Percentiles rank a stretch among this genome's conserved stretches.
Conservation (phyloP, 2,888 invertebrate species). For the Lasius platythorax region DNA sequence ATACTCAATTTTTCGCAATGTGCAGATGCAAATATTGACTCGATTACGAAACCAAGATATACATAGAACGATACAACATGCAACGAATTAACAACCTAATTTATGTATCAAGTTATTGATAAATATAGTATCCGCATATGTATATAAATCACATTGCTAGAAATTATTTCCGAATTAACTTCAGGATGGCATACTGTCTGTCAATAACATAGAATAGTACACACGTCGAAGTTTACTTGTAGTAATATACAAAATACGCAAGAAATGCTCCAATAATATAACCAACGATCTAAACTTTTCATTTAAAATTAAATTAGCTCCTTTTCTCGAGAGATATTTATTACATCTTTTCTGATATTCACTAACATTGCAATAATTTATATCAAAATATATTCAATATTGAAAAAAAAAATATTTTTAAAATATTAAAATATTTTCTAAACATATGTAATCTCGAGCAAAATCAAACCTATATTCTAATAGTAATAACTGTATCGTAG, state of each 20-base stretch:
- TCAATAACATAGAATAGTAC: background rate
- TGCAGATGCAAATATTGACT: background rate
- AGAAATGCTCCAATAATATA: background rate
- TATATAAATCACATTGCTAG: background rate
- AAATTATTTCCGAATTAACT: slow-evolving; percentile 18
- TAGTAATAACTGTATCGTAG: background rate
- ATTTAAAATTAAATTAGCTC: background rate
- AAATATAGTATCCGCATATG: background rate
- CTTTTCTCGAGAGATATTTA: background rate
- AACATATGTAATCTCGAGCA: background rate
- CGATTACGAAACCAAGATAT: background rate
- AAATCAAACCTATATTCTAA: background rate
- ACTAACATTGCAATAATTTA: background rate
- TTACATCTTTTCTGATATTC: background rate
- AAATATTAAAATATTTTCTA: background rate
- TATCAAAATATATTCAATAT: background rate
- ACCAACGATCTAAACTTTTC: background rate
- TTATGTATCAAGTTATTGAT: background rate
- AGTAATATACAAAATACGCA: background rate
- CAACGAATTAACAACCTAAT: background rate
- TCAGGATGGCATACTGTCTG: background rate
- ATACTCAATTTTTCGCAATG: background rate
- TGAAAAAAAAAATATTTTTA: too few relatives aligned
- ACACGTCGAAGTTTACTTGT: background rate
- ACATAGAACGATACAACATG: background rate